Evolutionary conservation across 1,140 invertebrate species (phyloP).

Genomic region (Idris sp.): DNA sequence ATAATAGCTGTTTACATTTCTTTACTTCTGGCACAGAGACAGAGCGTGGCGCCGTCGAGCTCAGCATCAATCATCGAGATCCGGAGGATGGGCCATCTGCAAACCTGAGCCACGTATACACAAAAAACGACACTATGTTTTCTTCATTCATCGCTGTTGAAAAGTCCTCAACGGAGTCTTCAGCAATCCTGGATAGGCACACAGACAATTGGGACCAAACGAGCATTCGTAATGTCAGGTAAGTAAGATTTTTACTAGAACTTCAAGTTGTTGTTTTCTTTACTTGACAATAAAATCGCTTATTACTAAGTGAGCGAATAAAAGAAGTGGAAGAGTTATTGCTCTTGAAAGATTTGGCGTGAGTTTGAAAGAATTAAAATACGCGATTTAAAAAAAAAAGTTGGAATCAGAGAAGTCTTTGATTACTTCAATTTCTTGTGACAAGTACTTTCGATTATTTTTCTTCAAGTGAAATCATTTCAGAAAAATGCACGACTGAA

Average conservation of each 20-base stretch:
- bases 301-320: too few relatives aligned
- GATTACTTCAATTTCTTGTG: too few relatives aligned
- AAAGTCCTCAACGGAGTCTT: constrained; percentile 38
- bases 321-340: too few relatives aligned
- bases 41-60: constrained; percentile 57
- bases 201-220: constrained; percentile 25
- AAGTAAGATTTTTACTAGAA: constrained; percentile 1
- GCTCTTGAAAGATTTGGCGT: too few relatives aligned
- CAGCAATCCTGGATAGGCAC: constrained; percentile 32
- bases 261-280: too few relatives aligned
- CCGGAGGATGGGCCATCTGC: constrained; percentile 9
- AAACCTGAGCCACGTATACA: constrained; percentile 20
- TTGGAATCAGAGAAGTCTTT: too few relatives aligned
- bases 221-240: constrained; percentile 15
- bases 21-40: constrained; percentile 55
- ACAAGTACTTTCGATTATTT: too few relatives aligned
- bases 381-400: too few relatives aligned
- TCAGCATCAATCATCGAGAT: constrained; percentile 60
- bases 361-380: too few relatives aligned
- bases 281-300: too few relatives aligned
- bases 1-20: constrained; percentile 59
- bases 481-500: too few relatives aligned
- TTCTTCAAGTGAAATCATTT: too few relatives aligned
- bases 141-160: constrained; percentile 35
- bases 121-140: constrained; percentile 52